These are phyloP conservation scores for Piscicola geometra DNA, from an alignment of 2,888 invertebrate genomes.

Conservation along the genomic window DNA sequence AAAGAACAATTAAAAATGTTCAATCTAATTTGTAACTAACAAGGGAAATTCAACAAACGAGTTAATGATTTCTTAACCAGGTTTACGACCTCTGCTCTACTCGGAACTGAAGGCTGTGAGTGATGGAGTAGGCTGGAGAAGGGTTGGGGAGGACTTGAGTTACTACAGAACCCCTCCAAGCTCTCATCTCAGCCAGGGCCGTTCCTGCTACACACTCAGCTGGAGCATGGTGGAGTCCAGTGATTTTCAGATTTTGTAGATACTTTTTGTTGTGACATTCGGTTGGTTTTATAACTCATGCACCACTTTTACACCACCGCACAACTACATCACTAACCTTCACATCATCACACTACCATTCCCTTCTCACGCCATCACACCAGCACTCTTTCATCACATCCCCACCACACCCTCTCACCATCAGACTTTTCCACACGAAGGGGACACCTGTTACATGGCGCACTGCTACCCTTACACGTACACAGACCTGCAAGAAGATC, in stretches of 20 bases:
- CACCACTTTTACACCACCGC: no score
- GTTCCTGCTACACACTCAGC: slow-evolving; percentile 52
- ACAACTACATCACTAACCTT: no score
- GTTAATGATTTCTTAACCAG: no score
- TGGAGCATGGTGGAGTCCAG: slow-evolving; percentile 55
- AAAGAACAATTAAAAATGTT: no score
- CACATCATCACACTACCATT: no score
- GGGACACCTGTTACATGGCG: slow-evolving; percentile 53
- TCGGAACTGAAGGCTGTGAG: slow-evolving; percentile 51
- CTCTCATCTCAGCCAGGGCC: slow-evolving; percentile 38
- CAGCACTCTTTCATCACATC: no score
- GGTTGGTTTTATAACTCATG: no score
- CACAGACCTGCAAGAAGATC: slow-evolving; percentile 54
- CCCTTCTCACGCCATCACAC: no score
- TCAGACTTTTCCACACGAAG: slow-evolving; percentile 52
- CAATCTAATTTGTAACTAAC: not conserved
- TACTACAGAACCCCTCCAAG: slow-evolving; percentile 44
- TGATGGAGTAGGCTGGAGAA: slow-evolving; percentile 50
- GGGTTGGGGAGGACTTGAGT: slow-evolving; percentile 54
- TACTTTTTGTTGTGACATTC: no score
- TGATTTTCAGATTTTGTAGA: no score
- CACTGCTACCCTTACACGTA: slow-evolving; percentile 56
- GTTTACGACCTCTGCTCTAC: slow-evolving; percentile 54
- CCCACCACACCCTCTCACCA: no score
- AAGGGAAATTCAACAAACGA: not conserved